Conservation (phyloP, 2,888 invertebrate species). For the Heliconius aoede region DNA sequence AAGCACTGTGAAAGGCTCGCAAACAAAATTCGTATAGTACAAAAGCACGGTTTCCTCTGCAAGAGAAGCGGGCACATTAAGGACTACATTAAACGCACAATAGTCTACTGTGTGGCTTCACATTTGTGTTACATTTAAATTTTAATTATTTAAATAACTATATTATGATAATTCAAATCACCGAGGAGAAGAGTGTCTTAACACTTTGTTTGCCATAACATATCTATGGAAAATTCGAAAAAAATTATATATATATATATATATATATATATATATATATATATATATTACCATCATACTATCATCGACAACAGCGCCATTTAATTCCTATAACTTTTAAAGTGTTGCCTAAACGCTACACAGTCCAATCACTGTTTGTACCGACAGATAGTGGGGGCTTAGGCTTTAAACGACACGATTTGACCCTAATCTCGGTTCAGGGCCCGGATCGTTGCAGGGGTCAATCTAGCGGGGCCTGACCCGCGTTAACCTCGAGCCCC, state of each 20-base stretch:
- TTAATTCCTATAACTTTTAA: background rate
- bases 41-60: too few relatives aligned
- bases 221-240: background rate
- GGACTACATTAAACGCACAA: too few relatives aligned
- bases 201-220: too few relatives aligned
- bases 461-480: slow-evolving; percentile 46
- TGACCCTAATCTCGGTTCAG: slow-evolving; percentile 42
- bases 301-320: background rate
- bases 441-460: slow-evolving; percentile 47
- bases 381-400: slow-evolving; percentile 31
- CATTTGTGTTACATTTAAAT: too few relatives aligned
- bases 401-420: slow-evolving; percentile 41
- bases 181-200: too few relatives aligned
- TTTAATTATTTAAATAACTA: too few relatives aligned
- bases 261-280: slow-evolving; percentile 9
- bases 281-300: background rate
- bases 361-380: slow-evolving; percentile 30
- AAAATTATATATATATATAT: background rate
- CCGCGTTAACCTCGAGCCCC: slow-evolving; percentile 48
- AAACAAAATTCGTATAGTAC: too few relatives aligned
- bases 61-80: too few relatives aligned
- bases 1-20: too few relatives aligned
- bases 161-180: too few relatives aligned
- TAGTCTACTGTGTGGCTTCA: too few relatives aligned
- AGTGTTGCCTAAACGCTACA: slow-evolving; percentile 13